Percentiles rank a stretch among this genome's conserved stretches.
phyloP scores from a whole-genome alignment of 2,888 invertebrate species.

The Tetragonisca angustula region DNA sequence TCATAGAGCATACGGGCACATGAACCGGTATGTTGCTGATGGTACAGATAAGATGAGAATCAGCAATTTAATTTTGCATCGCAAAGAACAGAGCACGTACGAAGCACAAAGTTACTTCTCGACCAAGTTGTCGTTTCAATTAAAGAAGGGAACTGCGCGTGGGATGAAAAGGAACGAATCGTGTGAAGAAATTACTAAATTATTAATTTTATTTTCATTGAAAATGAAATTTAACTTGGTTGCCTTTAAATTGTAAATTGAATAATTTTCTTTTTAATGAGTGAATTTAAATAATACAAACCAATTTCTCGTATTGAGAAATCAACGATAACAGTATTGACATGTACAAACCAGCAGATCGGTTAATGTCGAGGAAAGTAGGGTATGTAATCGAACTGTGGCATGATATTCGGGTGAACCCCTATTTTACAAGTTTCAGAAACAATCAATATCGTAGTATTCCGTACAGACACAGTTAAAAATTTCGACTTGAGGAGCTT shows the following conservation, averaged over 20 bases:
- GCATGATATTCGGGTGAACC: too few relatives aligned
- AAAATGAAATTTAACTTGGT: too few relatives aligned
- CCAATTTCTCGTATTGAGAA: neutral
- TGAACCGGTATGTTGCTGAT: constrained; percentile 36
- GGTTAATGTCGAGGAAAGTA: constrained; percentile 14
- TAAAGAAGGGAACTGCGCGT: constrained; percentile 1
- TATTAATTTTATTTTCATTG: too few relatives aligned
- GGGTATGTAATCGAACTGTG: too few relatives aligned
- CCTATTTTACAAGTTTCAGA: too few relatives aligned
- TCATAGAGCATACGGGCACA: too few relatives aligned
- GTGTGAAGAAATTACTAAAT: too few relatives aligned
- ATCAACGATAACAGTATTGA: constrained; percentile 8
- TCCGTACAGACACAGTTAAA: too few relatives aligned
- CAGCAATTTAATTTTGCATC: constrained; percentile 44
- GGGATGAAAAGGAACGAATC: neutral
- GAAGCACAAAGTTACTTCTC: neutral
- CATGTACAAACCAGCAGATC: constrained; percentile 6
- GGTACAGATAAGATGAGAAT: constrained; percentile 41
- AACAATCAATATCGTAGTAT: too few relatives aligned
- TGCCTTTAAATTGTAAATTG: neutral
- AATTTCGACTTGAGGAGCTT: too few relatives aligned
- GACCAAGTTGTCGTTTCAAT: constrained; percentile 17
- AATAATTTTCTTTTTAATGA: neutral
- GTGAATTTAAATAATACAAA: neutral
- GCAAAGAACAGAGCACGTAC: neutral